Evolutionary conservation across 2,113 vertebrate species (phyloP).

Genomic region (Sardina pilchardus): DNA sequence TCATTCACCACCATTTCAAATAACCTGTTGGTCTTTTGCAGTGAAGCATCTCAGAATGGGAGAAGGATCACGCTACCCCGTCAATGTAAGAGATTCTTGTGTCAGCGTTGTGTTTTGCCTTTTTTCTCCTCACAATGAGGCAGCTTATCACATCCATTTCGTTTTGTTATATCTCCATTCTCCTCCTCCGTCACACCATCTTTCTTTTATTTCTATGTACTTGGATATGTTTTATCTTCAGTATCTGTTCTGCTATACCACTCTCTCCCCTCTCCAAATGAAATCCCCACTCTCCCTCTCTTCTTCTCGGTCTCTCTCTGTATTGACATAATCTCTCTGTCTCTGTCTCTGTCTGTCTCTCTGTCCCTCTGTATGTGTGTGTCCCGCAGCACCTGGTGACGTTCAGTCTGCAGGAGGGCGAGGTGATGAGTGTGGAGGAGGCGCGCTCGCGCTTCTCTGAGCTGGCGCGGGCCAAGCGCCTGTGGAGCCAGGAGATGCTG

Average conservation of each 20-base stretch:
- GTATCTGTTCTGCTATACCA: background rate
- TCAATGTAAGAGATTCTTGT: slow-evolving; percentile 60
- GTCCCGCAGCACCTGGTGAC: slow-evolving; percentile 67
- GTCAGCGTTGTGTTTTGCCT: background rate
- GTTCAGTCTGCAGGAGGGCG: slow-evolving; percentile 66
- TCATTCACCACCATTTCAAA: background rate
- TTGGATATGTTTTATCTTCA: background rate
- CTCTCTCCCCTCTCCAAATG: background rate
- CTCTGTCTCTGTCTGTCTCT: background rate
- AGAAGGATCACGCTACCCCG: slow-evolving; percentile 55
- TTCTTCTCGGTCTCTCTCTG: background rate
- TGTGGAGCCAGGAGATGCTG: slow-evolving; percentile 70
- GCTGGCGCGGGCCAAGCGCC: slow-evolving; percentile 58
- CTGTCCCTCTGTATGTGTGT: background rate
- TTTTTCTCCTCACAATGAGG: background rate
- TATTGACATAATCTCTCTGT: background rate
- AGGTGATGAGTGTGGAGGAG: slow-evolving; percentile 67
- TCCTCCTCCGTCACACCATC: too few relatives aligned
- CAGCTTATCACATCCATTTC: background rate
- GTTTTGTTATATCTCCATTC: background rate
- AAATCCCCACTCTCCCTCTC: background rate
- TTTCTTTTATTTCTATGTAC: background rate
- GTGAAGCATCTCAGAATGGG: slow-evolving; percentile 52
- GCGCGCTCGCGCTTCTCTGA: slow-evolving; percentile 56
- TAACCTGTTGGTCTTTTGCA: background rate